These are phyloP conservation scores for Haplochromis burtoni DNA, from an alignment of 2,113 vertebrate genomes.

Conservation along the genomic window DNA sequence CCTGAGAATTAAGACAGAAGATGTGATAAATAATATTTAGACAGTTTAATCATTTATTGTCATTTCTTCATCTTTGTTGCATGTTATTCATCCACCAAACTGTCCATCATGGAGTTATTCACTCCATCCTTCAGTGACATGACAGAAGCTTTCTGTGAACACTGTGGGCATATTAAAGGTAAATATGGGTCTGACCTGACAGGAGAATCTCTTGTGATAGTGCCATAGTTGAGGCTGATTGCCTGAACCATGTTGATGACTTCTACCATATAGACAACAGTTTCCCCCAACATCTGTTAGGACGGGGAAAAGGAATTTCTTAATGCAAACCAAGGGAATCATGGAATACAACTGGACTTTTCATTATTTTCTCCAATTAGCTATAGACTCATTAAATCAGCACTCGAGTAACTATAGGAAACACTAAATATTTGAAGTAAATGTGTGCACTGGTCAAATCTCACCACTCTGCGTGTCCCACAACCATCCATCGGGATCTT, in stretches of 20 bases:
- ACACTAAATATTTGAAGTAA: neutral
- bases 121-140: neutral
- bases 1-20: slow-evolving; percentile 19
- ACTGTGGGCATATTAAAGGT: neutral
- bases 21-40: neutral
- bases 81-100: neutral
- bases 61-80: neutral
- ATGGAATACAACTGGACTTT: neutral
- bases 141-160: neutral
- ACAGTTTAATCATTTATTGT: neutral
- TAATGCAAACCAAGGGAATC: neutral
- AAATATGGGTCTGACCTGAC: slow-evolving; percentile 55
- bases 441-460: neutral
- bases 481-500: slow-evolving; percentile 72
- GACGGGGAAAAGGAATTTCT: neutral
- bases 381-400: neutral
- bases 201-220: slow-evolving; percentile 72
- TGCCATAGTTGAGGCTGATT: slow-evolving; percentile 66
- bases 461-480: slow-evolving; percentile 65
- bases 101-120: neutral
- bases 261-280: slow-evolving; percentile 69
- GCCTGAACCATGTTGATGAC: slow-evolving; percentile 60
- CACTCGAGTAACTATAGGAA: neutral
- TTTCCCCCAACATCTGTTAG: slow-evolving; percentile 64
- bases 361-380: neutral